phyloP scores from a whole-genome alignment of 2,888 invertebrate species.

The Muschampia plurimacula region DNA sequence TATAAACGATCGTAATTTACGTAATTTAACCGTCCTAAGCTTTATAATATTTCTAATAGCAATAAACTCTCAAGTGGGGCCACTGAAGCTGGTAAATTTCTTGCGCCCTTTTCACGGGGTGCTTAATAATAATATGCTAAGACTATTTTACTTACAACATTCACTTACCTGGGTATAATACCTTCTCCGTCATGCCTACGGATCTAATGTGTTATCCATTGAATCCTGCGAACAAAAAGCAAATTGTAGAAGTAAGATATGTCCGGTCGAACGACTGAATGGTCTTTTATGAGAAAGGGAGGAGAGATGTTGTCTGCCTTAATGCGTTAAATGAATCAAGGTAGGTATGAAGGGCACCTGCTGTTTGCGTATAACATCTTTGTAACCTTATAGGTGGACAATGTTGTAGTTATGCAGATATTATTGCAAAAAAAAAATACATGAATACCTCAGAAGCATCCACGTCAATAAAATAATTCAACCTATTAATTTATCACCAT shows the following conservation, averaged over 20 bases:
- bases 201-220: constrained; percentile 85
- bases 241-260: constrained; percentile 41
- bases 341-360: constrained; percentile 45
- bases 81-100: constrained; percentile 1
- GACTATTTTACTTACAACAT: constrained; percentile 28
- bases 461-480: too few relatives aligned
- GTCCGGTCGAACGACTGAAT: constrained; percentile 31
- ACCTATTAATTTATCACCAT: too few relatives aligned
- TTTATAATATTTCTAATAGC: neutral
- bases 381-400: neutral
- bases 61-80: constrained; percentile 10
- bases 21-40: neutral
- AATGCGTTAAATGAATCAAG: constrained; percentile 50
- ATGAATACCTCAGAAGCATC: too few relatives aligned
- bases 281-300: constrained; percentile 34
- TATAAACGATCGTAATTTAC: neutral
- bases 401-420: too few relatives aligned
- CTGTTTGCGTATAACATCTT: constrained; percentile 24
- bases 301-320: constrained; percentile 48
- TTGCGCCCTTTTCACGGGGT: constrained; percentile 11
- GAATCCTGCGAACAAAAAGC: constrained; percentile 78
- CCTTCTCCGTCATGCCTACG: constrained; percentile 93
- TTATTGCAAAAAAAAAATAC: too few relatives aligned
- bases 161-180: constrained; percentile 92
- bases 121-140: neutral